Conservation (phyloP, 2,113 vertebrate species). For the Periophthalmodon schlosseri region DNA sequence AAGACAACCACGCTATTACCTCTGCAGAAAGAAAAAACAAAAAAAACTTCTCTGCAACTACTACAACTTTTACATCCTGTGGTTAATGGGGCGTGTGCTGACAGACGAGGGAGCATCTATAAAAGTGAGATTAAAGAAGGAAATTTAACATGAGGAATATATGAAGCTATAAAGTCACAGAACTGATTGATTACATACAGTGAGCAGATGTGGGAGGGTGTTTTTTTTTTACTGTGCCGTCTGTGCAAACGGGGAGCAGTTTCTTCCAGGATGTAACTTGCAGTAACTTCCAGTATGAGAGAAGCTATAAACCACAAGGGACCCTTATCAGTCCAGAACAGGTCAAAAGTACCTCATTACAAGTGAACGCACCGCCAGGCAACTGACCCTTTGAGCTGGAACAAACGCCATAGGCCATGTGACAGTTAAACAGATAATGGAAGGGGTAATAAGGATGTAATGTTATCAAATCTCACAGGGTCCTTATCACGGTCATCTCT, state of each 20-base stretch:
- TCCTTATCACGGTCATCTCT: too few relatives aligned
- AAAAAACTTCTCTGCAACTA: too few relatives aligned
- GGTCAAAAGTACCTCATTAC: background rate
- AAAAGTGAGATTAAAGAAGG: background rate
- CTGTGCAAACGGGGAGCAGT: background rate
- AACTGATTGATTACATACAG: background rate
- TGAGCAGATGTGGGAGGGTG: background rate
- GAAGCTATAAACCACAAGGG: background rate
- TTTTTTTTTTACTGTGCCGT: background rate
- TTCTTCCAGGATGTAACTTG: background rate
- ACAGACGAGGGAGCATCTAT: background rate
- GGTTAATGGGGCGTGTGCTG: too few relatives aligned
- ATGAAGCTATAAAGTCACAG: background rate
- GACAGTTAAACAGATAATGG: background rate
- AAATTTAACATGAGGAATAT: background rate
- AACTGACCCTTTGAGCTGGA: too few relatives aligned
- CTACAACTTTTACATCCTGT: background rate
- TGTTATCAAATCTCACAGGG: too few relatives aligned
- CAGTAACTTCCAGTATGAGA: background rate
- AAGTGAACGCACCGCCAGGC: background rate
- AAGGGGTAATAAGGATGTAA: background rate
- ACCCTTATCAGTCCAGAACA: background rate
- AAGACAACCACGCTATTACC: background rate
- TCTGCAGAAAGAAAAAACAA: background rate
- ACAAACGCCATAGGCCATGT: background rate